Base-by-base conservation (phyloP, 2,797 vertebrate species). In the Uromys caudimaculatus region DNA sequence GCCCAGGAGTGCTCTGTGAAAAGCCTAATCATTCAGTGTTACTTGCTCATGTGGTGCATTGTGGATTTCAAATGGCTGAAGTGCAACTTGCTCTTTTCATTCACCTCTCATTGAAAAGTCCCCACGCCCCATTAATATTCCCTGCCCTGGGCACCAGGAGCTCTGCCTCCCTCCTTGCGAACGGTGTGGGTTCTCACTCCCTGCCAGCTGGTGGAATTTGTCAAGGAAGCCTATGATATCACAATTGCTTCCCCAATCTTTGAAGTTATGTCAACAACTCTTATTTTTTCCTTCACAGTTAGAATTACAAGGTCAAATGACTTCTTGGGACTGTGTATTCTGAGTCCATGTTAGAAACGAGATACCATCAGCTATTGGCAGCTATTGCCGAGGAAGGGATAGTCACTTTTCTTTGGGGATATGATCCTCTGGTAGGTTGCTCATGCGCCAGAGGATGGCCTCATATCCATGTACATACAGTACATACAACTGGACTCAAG, bases 271-370 rank as follows among this genome's bases (percentile, higher is more conserved):
- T 56, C 78, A 89, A 12, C 58, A 82, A 62, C 21, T n/a, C 29
- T n/a, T 90, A 11, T 54, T 88, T 96, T 94, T 95, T 24, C 82
- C 86, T 87, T 90, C 44, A 67, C 41, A 67, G 85, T 32, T 89
- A 82, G 23, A 54, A 54, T 94, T 73, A 67, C 29, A 86, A 78
- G 16, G 19, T 21, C 52, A 81, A 41, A 29, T 87, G 67, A 90
- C 35, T 88, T 69, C 67, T 67, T 78, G 41, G 44, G 69, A 79
- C 71, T 85, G 6, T n/a, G 38, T 54, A 44, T 41, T 78, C 77
- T 35, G 4, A 52, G 69, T 9, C 32, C 3, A 11, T 35, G 82
- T 86, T 83, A 87, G 69, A 93, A 73, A 89, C 50, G 85, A 81
- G 75, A 35, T n/a, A 50, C 44, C 58, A 50, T n/a, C 71, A 89